Evolutionary conservation across 2,888 invertebrate species (phyloP).

Genomic region (Sinelater perroti): DNA sequence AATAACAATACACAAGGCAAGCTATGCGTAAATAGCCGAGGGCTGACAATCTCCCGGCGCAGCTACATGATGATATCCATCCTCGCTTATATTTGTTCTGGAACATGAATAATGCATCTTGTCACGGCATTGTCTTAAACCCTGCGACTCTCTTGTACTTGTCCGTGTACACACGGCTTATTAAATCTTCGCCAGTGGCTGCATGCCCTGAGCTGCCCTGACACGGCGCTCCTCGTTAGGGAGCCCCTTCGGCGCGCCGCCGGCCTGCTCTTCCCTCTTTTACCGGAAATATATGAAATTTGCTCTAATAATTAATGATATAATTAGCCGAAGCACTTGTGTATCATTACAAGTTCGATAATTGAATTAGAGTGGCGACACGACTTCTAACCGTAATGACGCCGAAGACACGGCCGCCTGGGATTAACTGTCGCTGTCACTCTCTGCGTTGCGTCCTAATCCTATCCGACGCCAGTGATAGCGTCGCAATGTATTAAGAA

Average conservation of each 20-base stretch:
- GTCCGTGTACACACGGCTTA: slow-evolving; percentile 48
- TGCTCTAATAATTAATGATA: slow-evolving; percentile 16
- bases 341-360: slow-evolving; percentile 24
- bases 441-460: slow-evolving; percentile 33
- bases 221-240: slow-evolving; percentile 18
- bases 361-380: slow-evolving; percentile 27
- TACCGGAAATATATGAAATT: slow-evolving; percentile 9
- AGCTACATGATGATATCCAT: slow-evolving; percentile 54
- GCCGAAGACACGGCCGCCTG: slow-evolving; percentile 26
- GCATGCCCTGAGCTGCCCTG: slow-evolving; percentile 15
- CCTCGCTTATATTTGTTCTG: slow-evolving; percentile 57
- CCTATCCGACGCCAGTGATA: slow-evolving; percentile 37
- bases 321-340: slow-evolving; percentile 28
- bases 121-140: slow-evolving; percentile 51
- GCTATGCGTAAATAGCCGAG: slow-evolving; percentile 40
- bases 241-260: slow-evolving; percentile 1
- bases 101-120: slow-evolving; percentile 57
- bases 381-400: slow-evolving; percentile 28
- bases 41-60: slow-evolving; percentile 42
- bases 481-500: slow-evolving; percentile 33
- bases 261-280: slow-evolving; percentile 2
- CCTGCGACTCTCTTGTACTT: slow-evolving; percentile 41
- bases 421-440: slow-evolving; percentile 40
- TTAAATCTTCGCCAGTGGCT: slow-evolving; percentile 46
- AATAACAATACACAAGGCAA: slow-evolving; percentile 30